A percentile compares a stretch with the other conserved stretches of the same genome.
Evolutionary conservation across 2,797 vertebrate species (phyloP).

Genomic region (Oreonectes daqikongensis): DNA sequence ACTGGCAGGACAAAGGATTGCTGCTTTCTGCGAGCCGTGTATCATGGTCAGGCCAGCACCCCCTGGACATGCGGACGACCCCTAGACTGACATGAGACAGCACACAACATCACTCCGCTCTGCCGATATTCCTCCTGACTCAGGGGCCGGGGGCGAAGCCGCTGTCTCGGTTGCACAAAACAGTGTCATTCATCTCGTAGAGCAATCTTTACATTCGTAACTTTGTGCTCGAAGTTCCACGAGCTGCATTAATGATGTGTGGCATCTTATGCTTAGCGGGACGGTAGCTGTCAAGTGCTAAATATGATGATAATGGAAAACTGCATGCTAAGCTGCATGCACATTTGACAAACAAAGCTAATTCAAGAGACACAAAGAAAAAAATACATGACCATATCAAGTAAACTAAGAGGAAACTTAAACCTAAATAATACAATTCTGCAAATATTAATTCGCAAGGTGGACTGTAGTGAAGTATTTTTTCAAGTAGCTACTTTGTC

Average conservation of each 20-base stretch:
- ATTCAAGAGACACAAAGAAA: not conserved
- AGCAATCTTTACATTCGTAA: slow-evolving; percentile 45
- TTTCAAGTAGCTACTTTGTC: too few species aligned
- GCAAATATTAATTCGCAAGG: too few species aligned
- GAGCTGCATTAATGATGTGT: slow-evolving; percentile 39
- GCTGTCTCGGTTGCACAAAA: slow-evolving; percentile 73
- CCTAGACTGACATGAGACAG: slow-evolving; percentile 76
- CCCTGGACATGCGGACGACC: slow-evolving; percentile 58
- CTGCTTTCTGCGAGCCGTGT: slow-evolving; percentile 36
- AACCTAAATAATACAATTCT: not conserved
- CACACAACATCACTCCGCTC: slow-evolving; percentile 77
- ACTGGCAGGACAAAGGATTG: slow-evolving; percentile 72
- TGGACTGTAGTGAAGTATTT: too few species aligned
- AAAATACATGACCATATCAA: not conserved
- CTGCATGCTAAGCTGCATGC: slow-evolving; percentile 12
- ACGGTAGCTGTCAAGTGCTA: slow-evolving; percentile 37
- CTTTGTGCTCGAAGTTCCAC: slow-evolving; percentile 34
- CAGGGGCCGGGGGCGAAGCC: slow-evolving; percentile 76
- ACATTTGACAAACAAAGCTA: slow-evolving; percentile 4
- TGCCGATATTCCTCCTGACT: slow-evolving; percentile 79
- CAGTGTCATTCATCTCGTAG: slow-evolving; percentile 76
- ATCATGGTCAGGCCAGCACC: slow-evolving; percentile 57
- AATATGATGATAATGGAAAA: slow-evolving; percentile 48
- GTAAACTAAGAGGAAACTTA: not conserved
- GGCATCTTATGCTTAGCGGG: slow-evolving; percentile 43